Base-by-base conservation (phyloP, 2,888 invertebrate species). In the Tortrix viridana region DNA sequence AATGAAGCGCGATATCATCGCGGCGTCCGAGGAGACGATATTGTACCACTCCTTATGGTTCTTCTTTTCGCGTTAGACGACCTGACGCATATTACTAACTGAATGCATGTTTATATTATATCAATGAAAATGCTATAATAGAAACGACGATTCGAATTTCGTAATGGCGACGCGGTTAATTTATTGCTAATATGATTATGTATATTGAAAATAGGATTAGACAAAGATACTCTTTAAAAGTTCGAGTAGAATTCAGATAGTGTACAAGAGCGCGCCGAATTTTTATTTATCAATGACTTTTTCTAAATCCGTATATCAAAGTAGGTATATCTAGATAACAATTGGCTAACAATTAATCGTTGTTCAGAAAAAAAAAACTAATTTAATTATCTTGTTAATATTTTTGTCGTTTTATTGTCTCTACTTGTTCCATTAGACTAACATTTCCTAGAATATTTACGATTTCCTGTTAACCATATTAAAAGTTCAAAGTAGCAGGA, bases 1-100 rank as follows among this genome's bases (percentile, higher is more conserved):
- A 92, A 91, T 92, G 87, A 88, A 85, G 77, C 81, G 74, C 81
- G 91, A 92, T 90, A 90, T 86, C 86, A 90, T 89, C 90, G 77
- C 80, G 73, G 86, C 85, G 85, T 84, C 84, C 84, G 81, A 77
- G 75, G 80, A 80, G 80, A 82, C 85, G 83, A 82, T 89, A 87
- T 84, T 84, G 81, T 85, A 85, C 77, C 73, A 77, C 81, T 82
- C 76, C 82, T 84, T 85, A 86, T 84, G 79, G 76, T 71, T 80
- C 70, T 70, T 70, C 75, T 79, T 74, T 72, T 74, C 75, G 68
- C 77, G 80, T 81, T 75, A 80, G 81, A 85, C 80, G 81, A 77
- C 75, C 67, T 69, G 70, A 74, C 74, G 75, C 72, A 77, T 76
- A 74, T 69, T 69, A 70, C 70, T 73, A 70, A 73, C 70, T 61